Evolutionary conservation across 2,888 invertebrate genomes (phyloP).

Genomic region (Gnatocerus cornutus): DNA sequence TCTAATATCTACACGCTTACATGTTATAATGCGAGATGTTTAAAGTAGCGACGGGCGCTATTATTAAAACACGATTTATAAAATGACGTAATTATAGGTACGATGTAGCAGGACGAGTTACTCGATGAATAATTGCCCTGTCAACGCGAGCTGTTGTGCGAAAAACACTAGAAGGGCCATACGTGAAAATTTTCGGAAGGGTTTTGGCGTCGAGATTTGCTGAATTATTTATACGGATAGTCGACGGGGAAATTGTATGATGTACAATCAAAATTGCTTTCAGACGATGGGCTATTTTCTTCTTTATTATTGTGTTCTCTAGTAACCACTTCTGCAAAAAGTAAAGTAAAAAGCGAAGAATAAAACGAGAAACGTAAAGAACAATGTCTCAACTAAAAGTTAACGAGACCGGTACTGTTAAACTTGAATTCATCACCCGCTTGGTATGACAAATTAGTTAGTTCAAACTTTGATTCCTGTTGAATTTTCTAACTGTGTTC

Average conservation of each 20-base stretch:
- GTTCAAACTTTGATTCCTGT: too few relatives aligned
- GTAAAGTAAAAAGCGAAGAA: too few relatives aligned
- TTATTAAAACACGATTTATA: slow-evolving; percentile 50
- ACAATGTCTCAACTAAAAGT: too few relatives aligned
- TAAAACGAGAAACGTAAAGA: too few relatives aligned
- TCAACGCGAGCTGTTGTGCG: slow-evolving; percentile 42
- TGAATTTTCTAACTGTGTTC: too few relatives aligned
- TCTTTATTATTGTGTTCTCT: too few relatives aligned
- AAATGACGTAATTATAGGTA: slow-evolving; percentile 47
- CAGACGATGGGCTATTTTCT: too few relatives aligned
- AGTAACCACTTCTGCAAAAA: too few relatives aligned
- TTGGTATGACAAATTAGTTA: too few relatives aligned
- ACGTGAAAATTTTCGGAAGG: slow-evolving; percentile 2
- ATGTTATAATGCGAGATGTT: slow-evolving; percentile 44
- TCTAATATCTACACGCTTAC: slow-evolving; percentile 44
- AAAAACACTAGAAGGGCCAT: slow-evolving; percentile 34
- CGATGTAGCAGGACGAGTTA: slow-evolving; percentile 31
- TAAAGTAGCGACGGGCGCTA: slow-evolving; percentile 46
- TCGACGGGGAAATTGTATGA: not conserved
- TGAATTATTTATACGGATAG: not conserved
- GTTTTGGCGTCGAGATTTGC: slow-evolving; percentile 1
- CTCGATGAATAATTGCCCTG: slow-evolving; percentile 46
- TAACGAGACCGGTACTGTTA: too few relatives aligned
- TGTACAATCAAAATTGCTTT: too few relatives aligned
- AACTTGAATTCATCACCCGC: too few relatives aligned